These are phyloP conservation scores for Leptinotarsa lineolata DNA, from an alignment of 1,140 invertebrate genomes.

Conservation along the genomic window DNA sequence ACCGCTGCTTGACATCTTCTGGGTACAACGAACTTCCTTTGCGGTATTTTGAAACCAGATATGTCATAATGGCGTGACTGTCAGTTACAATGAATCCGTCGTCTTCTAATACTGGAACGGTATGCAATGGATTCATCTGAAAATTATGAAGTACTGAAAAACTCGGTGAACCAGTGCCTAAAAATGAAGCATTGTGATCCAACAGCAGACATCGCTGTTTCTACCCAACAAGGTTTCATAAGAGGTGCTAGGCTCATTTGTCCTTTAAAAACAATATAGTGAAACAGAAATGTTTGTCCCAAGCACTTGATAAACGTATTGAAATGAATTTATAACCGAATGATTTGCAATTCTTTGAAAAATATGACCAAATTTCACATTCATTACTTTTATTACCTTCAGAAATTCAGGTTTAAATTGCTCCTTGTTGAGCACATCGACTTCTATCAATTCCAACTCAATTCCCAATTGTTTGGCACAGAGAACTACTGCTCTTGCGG, in stretches of 20 bases:
- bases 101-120: slow-evolving; percentile 69
- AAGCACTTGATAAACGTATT: too few species aligned
- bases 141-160: too few species aligned
- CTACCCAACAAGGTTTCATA: too few species aligned
- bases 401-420: slow-evolving; percentile 68
- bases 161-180: too few species aligned
- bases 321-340: too few species aligned
- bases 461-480: slow-evolving; percentile 69
- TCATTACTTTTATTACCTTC: slow-evolving; percentile 60
- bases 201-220: too few species aligned
- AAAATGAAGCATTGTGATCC: too few species aligned
- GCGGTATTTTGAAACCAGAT: slow-evolving; percentile 63
- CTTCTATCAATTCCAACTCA: slow-evolving; percentile 66
- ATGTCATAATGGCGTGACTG: slow-evolving; percentile 64
- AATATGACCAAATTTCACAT: too few species aligned
- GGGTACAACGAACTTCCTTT: slow-evolving; percentile 63
- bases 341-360: too few species aligned
- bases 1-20: slow-evolving; percentile 58
- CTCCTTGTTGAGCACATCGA: slow-evolving; percentile 66
- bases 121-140: slow-evolving; percentile 61
- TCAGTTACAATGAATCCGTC: slow-evolving; percentile 64
- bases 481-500: slow-evolving; percentile 71
- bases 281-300: too few species aligned
- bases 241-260: too few species aligned
- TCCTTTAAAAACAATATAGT: too few species aligned